Evolutionary conservation across 92 coral and sea anemone genomes (phyloP), one percentile per base, ranked within the genome.

Genomic region (Porites evermanni): DNA sequence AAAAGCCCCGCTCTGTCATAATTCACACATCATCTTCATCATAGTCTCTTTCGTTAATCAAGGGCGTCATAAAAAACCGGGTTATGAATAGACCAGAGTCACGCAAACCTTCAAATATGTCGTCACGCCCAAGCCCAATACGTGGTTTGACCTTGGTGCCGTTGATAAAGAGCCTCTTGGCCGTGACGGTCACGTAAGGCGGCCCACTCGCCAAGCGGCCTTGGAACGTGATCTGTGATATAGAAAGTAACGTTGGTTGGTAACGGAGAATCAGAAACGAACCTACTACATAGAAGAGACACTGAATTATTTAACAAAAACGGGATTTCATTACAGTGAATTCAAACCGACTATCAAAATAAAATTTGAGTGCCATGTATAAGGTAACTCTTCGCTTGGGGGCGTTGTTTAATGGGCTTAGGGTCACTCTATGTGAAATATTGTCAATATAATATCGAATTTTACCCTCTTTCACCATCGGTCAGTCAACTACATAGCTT

Each of bases 61-160:
- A 66, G 0, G 97, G 97, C 10, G 97, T 88, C 38, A 93, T 88
- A 90, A 91, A 93, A 82, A 93, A 93, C 74, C 83, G 93, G 38
- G 87, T 88, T 44, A 93, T 81, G 89, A 81, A 93, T 66, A 94
- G 80, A 10, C 87, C 93, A 11, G 91, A 89, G 75, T 92, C 89
- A 76, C 87, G 93, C 53, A 93, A 69, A 17, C 91, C 90, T 24
- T 84, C 84, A 60, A 74, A 91, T 44, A 93, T 85, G 75, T 90
- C 88, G 54, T 91, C 92, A 53, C 88, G 88, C 60, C 92, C 94
- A 23, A 91, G 83, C 29, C 84, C 91, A 16, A 52, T 76, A 13
- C 77, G 61, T 4, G 92, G 63, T 32, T 90, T 89, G 38, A 88
- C 96, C 32, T 85, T 91, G 26, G 51, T 77, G 4, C 96, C 96